phyloP scores from a whole-genome alignment of 2,797 vertebrate genomes.

The Myotis daubentonii region DNA sequence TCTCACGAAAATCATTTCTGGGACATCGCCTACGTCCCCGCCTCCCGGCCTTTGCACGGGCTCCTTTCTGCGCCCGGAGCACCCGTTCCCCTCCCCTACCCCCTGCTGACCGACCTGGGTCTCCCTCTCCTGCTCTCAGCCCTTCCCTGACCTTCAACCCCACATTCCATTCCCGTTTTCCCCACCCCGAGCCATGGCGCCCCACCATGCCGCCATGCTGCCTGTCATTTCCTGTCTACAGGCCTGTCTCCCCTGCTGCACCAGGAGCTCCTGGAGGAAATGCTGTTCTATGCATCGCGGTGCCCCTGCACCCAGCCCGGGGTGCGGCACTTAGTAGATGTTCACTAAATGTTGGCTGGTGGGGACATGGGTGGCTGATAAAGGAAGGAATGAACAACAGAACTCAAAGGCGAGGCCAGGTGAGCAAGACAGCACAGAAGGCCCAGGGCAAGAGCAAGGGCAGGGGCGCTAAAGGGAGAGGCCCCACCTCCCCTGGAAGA shows the following conservation, averaged over 20 bases:
- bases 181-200: accelerated
- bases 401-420: background rate
- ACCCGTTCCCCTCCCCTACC: accelerated
- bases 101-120: background rate
- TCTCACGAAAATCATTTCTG: accelerated
- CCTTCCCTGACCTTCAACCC: background rate
- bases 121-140: background rate
- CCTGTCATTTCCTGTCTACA: background rate
- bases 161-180: background rate
- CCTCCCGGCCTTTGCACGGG: accelerated
- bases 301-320: accelerated
- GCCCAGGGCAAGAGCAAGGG: background rate
- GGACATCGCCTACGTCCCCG: background rate
- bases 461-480: background rate
- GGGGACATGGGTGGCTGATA: background rate
- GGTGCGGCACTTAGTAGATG: background rate
- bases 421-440: background rate
- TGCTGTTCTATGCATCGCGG: background rate
- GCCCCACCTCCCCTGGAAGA: background rate
- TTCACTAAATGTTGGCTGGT: background rate
- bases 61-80: background rate
- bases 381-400: background rate
- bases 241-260: background rate
- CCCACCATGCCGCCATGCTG: accelerated
- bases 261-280: background rate